Conservation (phyloP, 2,888 invertebrate species). For the Lypha dubia region DNA sequence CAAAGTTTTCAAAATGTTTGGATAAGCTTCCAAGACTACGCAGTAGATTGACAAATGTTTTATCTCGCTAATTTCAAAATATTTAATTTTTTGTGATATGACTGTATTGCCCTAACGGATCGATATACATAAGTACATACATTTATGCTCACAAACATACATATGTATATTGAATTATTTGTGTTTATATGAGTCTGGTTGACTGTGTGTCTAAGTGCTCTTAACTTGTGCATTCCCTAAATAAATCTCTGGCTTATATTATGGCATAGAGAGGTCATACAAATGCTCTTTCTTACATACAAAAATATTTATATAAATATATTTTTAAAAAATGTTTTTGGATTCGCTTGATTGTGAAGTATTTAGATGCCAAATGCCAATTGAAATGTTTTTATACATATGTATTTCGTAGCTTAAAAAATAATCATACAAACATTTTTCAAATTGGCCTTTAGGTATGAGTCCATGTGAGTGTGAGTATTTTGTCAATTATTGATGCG, state of each 20-base stretch:
- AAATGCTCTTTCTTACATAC: no score
- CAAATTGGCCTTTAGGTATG: not conserved
- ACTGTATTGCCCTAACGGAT: no score
- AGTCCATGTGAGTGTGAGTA: no score
- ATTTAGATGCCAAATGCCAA: conserved; percentile 34
- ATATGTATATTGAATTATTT: no score
- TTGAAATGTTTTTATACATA: conserved; percentile 27
- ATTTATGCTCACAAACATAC: not conserved
- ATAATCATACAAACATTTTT: not conserved
- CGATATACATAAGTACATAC: no score
- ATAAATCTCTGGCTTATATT: conserved; percentile 34
- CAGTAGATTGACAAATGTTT: no score
- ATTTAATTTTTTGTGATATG: no score
- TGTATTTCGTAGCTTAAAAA: not conserved
- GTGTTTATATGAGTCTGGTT: not conserved
- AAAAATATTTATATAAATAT: not conserved
- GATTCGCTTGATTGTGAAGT: conserved; percentile 14
- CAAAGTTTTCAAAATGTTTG: no score
- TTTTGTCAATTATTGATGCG: not conserved
- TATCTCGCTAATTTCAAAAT: no score
- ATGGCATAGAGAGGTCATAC: conserved; percentile 13
- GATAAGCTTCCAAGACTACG: no score
- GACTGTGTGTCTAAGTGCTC: not conserved
- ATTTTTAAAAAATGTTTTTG: not conserved
- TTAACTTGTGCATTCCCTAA: conserved; percentile 37